Evolutionary conservation across 2,113 vertebrate genomes (phyloP), one percentile per base, ranked within the genome.

Genomic region (Diadophis punctatus): DNA sequence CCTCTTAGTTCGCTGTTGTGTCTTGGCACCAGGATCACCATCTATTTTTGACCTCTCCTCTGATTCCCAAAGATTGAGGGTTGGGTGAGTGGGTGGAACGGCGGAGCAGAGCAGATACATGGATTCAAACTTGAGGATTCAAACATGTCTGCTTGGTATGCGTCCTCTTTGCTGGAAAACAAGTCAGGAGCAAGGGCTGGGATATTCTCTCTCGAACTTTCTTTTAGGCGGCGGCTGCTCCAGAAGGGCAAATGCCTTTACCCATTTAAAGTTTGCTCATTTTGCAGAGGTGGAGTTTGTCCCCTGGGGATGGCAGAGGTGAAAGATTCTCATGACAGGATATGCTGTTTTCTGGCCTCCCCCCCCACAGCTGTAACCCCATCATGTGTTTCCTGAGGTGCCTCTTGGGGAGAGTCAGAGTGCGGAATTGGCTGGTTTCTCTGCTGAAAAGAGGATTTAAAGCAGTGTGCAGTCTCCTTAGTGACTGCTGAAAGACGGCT

Each of bases 21-120:
- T 0, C 0, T 90, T 63, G 92, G 93, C 49, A 14, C 92, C 4
- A 0, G 46, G 49, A 14, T 55, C 84, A 22, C 93, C 49, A 2
- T 93, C 90, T 22, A 74, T 86, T 93, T 1, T 52, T 92, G 95
- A 91, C 91, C 92, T 95, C 89, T 90, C 68, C 4, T 22, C 92
- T 52, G 52, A 12, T 94, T 80, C 89, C 93, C 87, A 6, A 52
- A 5, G 3, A 23, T 93, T 1, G 8, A 68, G 43, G 92, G 90
- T 90, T 90, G 86, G 93, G 80, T 30, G 63, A 30, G 58, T 30
- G 63, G n/a, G 63, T 39, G 74, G 74, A 80, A 43, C 18, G 1
- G 74, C 34, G 3, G 74, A 48, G 93, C 74, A 39, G 74, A 51
- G 93, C 91, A 91, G 93, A 23, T 5, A 3, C 0, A 89, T 1